A percentile compares a stretch with the other conserved stretches of the same genome.
Conservation (phyloP, 2,888 invertebrate genomes). For the Heliconius cydno region DNA sequence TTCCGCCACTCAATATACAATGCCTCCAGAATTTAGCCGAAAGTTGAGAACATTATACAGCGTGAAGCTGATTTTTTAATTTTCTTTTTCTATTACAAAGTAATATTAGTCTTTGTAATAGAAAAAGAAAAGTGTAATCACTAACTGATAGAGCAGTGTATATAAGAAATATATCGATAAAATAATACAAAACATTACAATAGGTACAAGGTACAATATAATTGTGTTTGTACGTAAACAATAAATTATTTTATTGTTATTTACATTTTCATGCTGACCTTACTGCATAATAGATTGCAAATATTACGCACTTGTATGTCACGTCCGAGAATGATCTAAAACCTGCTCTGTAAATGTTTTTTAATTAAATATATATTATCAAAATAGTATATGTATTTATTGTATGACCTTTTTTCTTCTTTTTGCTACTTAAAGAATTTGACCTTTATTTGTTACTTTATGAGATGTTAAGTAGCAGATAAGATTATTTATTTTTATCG, state of each 20-base stretch:
- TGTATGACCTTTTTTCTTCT: background rate
- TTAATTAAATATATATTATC: background rate
- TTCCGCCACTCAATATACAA: no score
- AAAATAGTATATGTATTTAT: background rate
- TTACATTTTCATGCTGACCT: constrained; percentile 25
- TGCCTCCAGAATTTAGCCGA: no score
- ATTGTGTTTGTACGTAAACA: background rate
- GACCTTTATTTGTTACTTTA: background rate
- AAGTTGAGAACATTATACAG: no score
- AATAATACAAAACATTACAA: no score
- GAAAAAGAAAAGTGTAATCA: no score
- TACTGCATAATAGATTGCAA: constrained; percentile 32
- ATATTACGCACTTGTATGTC: constrained; percentile 30
- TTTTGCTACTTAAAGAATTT: background rate
- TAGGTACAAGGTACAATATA: no score
- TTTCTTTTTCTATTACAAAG: no score
- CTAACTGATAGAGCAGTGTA: no score
- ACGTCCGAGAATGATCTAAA: constrained; percentile 18
- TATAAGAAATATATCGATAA: no score
- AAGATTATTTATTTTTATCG: background rate
- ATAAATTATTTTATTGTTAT: background rate
- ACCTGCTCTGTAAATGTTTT: background rate
- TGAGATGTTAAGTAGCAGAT: background rate
- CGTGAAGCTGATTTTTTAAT: no score
- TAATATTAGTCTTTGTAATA: no score